phyloP scores from a whole-genome alignment of 53 echinoderm and acorn worm species.

The Echinometra lucunter region DNA sequence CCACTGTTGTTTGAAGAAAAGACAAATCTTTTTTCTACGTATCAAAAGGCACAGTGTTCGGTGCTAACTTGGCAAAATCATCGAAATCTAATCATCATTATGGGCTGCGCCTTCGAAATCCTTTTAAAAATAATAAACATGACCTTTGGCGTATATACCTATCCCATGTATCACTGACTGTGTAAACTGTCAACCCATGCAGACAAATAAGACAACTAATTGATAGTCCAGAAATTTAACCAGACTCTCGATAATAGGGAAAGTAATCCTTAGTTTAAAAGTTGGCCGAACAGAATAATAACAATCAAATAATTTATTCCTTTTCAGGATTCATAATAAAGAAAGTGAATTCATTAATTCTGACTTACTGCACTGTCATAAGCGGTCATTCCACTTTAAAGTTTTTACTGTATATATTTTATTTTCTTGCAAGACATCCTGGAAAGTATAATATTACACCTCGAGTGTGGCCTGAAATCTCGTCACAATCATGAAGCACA shows the following conservation, averaged over 20 bases:
- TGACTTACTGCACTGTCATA: background rate
- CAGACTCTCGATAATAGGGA: background rate
- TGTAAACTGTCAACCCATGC: slow-evolving; percentile 12
- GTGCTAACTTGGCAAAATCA: background rate
- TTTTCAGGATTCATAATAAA: too few species aligned
- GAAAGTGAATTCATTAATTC: too few species aligned
- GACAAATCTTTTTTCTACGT: too few species aligned
- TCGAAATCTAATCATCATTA: background rate
- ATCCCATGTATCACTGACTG: background rate
- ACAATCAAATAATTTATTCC: background rate
- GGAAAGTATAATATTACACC: background rate
- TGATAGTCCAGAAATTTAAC: background rate
- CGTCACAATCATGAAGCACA: background rate
- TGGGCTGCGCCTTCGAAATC: background rate
- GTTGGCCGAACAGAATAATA: background rate
- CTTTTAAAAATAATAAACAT: background rate
- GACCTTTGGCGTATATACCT: background rate
- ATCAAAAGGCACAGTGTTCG: background rate
- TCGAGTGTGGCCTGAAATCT: background rate
- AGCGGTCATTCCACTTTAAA: background rate
- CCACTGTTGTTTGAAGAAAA: too few species aligned
- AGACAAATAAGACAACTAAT: slow-evolving; percentile 12
- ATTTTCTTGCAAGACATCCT: background rate
- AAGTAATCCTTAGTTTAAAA: background rate
- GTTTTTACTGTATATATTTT: background rate